Conservation (phyloP, 2,888 invertebrate genomes). For the Lamellibrachia columna region DNA sequence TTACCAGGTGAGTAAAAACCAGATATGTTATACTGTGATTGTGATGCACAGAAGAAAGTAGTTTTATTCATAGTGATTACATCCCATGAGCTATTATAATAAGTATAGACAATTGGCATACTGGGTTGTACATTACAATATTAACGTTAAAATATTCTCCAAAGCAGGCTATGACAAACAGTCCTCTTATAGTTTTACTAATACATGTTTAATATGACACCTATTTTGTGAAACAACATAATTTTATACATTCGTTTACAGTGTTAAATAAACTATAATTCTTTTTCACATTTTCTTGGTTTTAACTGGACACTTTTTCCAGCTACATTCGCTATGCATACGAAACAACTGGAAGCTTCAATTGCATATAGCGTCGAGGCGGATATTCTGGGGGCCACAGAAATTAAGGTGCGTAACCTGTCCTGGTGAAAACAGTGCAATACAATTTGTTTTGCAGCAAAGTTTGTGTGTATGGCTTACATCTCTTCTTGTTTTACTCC, state of each 20-base stretch:
- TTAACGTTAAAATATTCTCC: background rate
- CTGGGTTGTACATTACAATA: too few relatives aligned
- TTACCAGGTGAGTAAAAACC: background rate
- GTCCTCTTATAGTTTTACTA: too few relatives aligned
- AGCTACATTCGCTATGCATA: background rate
- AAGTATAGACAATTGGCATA: too few relatives aligned
- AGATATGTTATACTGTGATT: background rate
- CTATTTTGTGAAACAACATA: background rate
- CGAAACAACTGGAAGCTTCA: background rate
- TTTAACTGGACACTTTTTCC: background rate
- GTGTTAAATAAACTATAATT: background rate
- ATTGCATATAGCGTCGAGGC: background rate
- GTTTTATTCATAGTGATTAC: background rate
- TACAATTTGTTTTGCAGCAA: background rate
- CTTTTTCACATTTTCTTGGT: background rate
- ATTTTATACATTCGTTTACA: background rate
- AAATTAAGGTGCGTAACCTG: background rate
- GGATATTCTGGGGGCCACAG: background rate
- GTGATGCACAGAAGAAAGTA: background rate
- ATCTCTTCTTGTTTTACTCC: too few relatives aligned
- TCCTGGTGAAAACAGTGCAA: background rate
- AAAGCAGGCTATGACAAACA: background rate
- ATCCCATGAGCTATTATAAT: background rate
- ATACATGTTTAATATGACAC: too few relatives aligned
- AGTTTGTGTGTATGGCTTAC: too few relatives aligned